These are phyloP conservation scores for Trichopria drosophilae DNA, from an alignment of 2,888 invertebrate genomes.

Conservation along the genomic window DNA sequence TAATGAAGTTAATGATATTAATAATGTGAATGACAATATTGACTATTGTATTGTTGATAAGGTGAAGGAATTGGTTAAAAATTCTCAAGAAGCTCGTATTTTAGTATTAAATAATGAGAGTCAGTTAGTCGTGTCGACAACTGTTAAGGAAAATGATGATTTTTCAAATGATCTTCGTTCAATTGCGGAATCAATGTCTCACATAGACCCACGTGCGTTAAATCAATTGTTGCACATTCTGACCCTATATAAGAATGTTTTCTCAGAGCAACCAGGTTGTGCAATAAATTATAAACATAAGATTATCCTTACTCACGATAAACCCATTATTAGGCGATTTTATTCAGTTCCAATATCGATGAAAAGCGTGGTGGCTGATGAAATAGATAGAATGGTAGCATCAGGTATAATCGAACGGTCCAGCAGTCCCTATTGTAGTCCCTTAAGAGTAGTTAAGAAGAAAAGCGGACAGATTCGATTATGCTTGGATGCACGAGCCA, in stretches of 20 bases:
- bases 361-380: conserved; percentile 36
- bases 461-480: conserved; percentile 43
- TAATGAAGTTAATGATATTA: too few relatives aligned
- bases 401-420: conserved; percentile 44
- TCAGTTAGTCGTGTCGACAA: too few relatives aligned
- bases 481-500: conserved; percentile 45
- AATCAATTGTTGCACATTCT: too few relatives aligned
- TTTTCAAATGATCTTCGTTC: too few relatives aligned
- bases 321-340: conserved; percentile 29
- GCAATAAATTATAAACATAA: conserved; percentile 35
- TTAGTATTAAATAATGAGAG: too few relatives aligned
- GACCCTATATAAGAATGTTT: conserved; percentile 14
- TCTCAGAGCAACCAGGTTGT: conserved; percentile 32
- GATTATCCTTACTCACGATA: conserved; percentile 34
- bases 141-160: too few relatives aligned
- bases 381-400: conserved; percentile 42
- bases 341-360: conserved; percentile 42
- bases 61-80: too few relatives aligned
- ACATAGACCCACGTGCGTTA: too few relatives aligned
- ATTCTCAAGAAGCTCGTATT: too few relatives aligned
- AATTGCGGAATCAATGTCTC: too few relatives aligned
- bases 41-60: too few relatives aligned
- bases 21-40: too few relatives aligned
- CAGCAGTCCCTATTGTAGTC: conserved; percentile 44
- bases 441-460: conserved; percentile 43